Percentiles rank a stretch among this genome's conserved stretches.
Evolutionary conservation across 1,140 invertebrate species (phyloP).

Genomic region (Anthonomus grandis): DNA sequence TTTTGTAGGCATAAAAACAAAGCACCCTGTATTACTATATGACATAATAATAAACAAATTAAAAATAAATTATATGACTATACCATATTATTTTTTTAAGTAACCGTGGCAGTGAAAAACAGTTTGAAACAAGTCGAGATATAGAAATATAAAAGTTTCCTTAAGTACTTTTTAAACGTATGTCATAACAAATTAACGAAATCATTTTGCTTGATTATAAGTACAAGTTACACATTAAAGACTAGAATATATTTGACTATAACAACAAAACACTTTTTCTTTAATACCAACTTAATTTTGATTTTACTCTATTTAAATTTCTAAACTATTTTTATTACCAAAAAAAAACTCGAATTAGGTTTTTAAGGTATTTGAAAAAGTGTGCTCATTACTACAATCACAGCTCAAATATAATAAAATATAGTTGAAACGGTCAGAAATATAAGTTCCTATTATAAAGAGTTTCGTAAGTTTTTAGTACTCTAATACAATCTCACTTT

Average conservation of each 20-base stretch:
- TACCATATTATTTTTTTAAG: constrained; percentile 20
- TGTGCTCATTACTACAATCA: constrained; percentile 42
- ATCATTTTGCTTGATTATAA: too few species aligned
- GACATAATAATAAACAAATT: constrained; percentile 11
- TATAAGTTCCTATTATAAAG: constrained; percentile 28
- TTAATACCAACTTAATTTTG: neutral
- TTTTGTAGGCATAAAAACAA: too few species aligned
- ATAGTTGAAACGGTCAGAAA: constrained; percentile 21
- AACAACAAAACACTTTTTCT: constrained; percentile 35
- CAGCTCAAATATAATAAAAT: constrained; percentile 43
- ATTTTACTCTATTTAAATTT: neutral
- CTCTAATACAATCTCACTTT: constrained; percentile 50
- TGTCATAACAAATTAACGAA: too few species aligned
- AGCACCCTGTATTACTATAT: constrained; percentile 26
- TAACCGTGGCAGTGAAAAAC: constrained; percentile 39
- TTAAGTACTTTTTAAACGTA: constrained; percentile 26
- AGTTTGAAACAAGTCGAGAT: constrained; percentile 22
- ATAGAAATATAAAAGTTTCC: constrained; percentile 5
- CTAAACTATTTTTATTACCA: too few species aligned
- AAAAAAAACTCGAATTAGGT: too few species aligned
- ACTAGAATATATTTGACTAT: constrained; percentile 37
- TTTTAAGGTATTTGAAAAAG: constrained; percentile 26
- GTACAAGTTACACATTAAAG: constrained; percentile 10
- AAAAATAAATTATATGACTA: too few species aligned
- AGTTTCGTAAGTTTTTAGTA: constrained; percentile 41